A percentile compares a stretch with the other conserved stretches of the same genome.
phyloP scores from a whole-genome alignment of 2,797 vertebrate species.

The Caiman crocodilus region DNA sequence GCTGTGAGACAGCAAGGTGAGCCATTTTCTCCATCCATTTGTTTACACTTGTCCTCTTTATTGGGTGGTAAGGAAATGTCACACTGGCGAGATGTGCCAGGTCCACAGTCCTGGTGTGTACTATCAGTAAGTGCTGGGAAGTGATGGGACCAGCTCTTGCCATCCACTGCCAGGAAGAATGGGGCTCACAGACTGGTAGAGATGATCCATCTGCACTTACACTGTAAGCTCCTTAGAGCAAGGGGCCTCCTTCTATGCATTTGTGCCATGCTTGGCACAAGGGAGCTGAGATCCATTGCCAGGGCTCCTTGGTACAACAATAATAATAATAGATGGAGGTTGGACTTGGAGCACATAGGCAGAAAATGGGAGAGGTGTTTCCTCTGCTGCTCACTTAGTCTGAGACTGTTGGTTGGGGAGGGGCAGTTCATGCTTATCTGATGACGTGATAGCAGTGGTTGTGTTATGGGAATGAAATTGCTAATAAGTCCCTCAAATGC shows the following conservation, averaged over 20 bases:
- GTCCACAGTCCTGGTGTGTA: background rate
- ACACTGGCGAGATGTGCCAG: background rate
- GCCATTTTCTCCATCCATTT: background rate
- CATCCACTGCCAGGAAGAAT: background rate
- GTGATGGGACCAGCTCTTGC: background rate
- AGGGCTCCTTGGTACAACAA: background rate
- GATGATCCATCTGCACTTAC: background rate
- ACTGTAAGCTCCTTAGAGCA: background rate
- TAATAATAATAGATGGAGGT: background rate
- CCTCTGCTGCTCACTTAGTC: background rate
- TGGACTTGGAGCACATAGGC: background rate
- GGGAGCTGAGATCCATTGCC: background rate
- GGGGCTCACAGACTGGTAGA: background rate
- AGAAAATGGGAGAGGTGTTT: background rate
- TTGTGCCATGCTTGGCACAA: background rate
- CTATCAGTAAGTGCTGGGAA: background rate
- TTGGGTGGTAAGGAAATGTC: background rate
- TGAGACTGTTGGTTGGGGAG: background rate
- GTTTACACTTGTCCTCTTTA: background rate
- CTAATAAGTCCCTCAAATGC: background rate
- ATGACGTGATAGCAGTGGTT: background rate
- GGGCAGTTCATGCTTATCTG: background rate
- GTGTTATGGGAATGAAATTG: background rate
- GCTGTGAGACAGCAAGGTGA: background rate
- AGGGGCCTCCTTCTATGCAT: background rate